Percentiles rank a stretch among this genome's conserved stretches.
These are phyloP conservation scores for Pseudochromis fuscus DNA, from an alignment of 2,797 vertebrate genomes.

Conservation along the genomic window DNA sequence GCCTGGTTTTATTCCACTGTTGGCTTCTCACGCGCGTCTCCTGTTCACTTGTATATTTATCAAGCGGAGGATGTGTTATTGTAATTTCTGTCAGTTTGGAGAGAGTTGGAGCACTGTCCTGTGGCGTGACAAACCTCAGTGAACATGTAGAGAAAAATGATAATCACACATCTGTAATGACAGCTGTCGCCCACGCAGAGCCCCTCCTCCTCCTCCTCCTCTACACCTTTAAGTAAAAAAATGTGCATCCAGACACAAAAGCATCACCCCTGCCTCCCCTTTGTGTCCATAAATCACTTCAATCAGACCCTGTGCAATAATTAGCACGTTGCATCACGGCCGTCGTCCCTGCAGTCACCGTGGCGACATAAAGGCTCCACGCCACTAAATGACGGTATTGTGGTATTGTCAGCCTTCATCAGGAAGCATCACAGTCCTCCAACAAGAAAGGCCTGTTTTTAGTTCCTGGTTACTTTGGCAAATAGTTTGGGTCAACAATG, in stretches of 20 bases:
- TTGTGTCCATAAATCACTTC: constrained; percentile 32
- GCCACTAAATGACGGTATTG: neutral
- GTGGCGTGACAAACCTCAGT: constrained; percentile 1
- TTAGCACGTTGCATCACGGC: neutral
- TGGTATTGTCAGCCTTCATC: neutral
- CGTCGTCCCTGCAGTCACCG: neutral
- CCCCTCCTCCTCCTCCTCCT: neutral
- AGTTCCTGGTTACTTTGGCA: constrained; percentile 2
- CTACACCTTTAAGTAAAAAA: neutral
- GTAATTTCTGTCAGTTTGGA: neutral
- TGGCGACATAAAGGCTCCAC: neutral
- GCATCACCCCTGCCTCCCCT: neutral
- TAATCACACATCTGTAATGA: constrained; percentile 25
- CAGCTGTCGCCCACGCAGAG: constrained; percentile 2
- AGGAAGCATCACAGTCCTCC: neutral
- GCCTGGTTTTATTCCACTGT: neutral
- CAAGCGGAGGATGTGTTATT: neutral
- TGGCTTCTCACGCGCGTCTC: neutral
- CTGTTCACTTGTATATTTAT: neutral
- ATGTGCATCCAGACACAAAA: constrained; percentile 3
- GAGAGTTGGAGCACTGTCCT: neutral
- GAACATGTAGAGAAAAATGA: constrained; percentile 10
- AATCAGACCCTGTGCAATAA: neutral
- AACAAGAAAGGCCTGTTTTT: constrained; percentile 42
- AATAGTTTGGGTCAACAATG: neutral